These are phyloP conservation scores for Chymomyza amoena DNA, from an alignment of 2,888 invertebrate genomes.

Conservation along the genomic window DNA sequence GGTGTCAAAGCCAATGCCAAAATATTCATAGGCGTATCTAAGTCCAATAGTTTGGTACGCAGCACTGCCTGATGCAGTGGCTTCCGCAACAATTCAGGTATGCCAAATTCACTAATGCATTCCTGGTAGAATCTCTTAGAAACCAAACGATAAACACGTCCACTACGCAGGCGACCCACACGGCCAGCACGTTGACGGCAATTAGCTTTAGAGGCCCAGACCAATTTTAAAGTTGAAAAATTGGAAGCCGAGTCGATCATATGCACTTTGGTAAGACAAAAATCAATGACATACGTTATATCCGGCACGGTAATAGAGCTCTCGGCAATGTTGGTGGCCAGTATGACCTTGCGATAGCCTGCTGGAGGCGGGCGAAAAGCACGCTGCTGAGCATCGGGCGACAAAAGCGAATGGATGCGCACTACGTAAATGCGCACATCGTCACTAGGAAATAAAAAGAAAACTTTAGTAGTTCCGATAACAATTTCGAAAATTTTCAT, in stretches of 20 bases:
- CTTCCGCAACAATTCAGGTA: conserved; percentile 89
- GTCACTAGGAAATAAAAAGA: conserved; percentile 29
- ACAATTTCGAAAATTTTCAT: no score
- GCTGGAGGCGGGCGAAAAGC: conserved; percentile 78
- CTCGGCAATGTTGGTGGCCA: conserved; percentile 95
- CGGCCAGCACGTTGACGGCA: conserved; percentile 94
- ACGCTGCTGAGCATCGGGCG: conserved; percentile 86
- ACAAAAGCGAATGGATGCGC: conserved; percentile 87
- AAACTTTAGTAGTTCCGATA: background rate
- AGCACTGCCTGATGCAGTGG: conserved; percentile 90
- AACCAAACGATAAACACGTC: conserved; percentile 91
- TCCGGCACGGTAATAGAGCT: conserved; percentile 95
- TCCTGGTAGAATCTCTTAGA: conserved; percentile 83
- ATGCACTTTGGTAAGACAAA: conserved; percentile 92
- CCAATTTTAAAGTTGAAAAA: conserved; percentile 83
- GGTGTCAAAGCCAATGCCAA: conserved; percentile 92
- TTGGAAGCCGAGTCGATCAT: conserved; percentile 88
- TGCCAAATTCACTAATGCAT: conserved; percentile 80
- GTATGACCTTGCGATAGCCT: conserved; percentile 86
- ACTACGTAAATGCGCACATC: conserved; percentile 47
- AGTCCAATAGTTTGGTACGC: conserved; percentile 88
- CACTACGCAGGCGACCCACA: conserved; percentile 92
- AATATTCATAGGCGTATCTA: conserved; percentile 89
- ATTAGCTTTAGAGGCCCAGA: conserved; percentile 94
- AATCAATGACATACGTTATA: conserved; percentile 95